Percentiles rank a stretch among this genome's conserved stretches.
Evolutionary conservation across 2,797 vertebrate species (phyloP).

Genomic region (Catamblyrhynchus diadema): DNA sequence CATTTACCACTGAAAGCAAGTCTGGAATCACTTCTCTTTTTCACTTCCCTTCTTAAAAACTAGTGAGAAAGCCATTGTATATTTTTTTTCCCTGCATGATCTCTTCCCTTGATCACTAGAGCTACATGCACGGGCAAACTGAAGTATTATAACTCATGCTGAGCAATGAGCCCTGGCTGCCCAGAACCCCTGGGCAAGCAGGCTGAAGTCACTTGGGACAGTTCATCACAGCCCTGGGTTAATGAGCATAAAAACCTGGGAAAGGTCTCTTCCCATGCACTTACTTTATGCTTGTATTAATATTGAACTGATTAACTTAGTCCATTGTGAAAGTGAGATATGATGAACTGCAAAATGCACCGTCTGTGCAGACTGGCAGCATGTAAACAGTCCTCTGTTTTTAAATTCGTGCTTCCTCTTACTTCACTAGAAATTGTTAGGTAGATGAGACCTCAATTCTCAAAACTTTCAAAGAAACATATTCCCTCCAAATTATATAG

Average conservation of each 20-base stretch:
- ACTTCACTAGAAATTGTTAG: neutral
- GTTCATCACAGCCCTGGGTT: neutral
- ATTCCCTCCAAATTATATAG: neutral
- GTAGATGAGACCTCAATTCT: neutral
- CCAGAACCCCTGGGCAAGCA: neutral
- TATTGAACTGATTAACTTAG: neutral
- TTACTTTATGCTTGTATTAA: neutral
- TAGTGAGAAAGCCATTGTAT: neutral
- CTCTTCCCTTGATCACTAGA: neutral
- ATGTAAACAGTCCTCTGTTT: neutral
- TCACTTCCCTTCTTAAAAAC: neutral
- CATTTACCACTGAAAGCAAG: neutral
- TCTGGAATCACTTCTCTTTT: slow-evolving; percentile 24
- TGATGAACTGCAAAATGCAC: neutral
- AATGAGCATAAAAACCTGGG: neutral
- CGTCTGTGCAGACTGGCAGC: neutral
- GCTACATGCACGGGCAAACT: neutral
- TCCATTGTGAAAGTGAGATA: neutral
- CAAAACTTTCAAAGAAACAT: neutral
- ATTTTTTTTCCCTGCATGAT: neutral
- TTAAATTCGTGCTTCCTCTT: neutral
- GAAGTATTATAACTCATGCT: neutral
- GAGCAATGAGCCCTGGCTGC: neutral
- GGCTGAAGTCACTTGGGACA: neutral
- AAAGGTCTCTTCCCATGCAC: neutral